A percentile compares a stretch with the other conserved stretches of the same genome.
phyloP scores from a whole-genome alignment of 1,140 invertebrate genomes.

The Eumeta japonica region DNA sequence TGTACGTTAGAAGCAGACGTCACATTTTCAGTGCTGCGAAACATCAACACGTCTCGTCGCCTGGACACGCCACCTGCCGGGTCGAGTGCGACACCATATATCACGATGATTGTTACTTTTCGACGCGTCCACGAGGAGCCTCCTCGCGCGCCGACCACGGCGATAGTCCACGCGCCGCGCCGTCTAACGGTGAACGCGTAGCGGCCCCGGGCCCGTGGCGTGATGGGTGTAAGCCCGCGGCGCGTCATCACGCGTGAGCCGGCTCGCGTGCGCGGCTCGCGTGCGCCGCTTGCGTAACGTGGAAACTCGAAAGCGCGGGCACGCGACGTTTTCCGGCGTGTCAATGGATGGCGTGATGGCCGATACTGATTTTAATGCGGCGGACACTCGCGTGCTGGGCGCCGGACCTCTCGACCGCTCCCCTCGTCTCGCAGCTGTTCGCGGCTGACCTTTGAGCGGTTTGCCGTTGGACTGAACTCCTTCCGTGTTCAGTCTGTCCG shows the following conservation, averaged over 20 bases:
- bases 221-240: conserved; percentile 7
- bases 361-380: conserved; percentile 25
- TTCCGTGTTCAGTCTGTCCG: neutral
- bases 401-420: conserved; percentile 1
- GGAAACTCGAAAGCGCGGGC: conserved; percentile 7
- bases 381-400: conserved; percentile 25
- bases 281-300: conserved; percentile 12
- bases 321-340: conserved; percentile 12
- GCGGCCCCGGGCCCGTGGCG: conserved; percentile 9
- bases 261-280: no score
- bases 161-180: conserved; percentile 16
- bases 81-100: no score
- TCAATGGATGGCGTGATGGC: conserved; percentile 18
- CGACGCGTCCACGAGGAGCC: conserved; percentile 6
- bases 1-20: no score
- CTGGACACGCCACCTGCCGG: no score
- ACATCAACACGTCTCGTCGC: no score
- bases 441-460: neutral
- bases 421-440: neutral
- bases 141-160: conserved; percentile 20
- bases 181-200: conserved; percentile 20
- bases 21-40: no score
- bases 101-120: conserved; percentile 26
- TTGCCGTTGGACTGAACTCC: neutral
- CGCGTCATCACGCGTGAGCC: no score